A percentile compares a stretch with the other conserved stretches of the same genome.
phyloP scores from a whole-genome alignment of 2,113 vertebrate species.

The Galeopterus variegatus region DNA sequence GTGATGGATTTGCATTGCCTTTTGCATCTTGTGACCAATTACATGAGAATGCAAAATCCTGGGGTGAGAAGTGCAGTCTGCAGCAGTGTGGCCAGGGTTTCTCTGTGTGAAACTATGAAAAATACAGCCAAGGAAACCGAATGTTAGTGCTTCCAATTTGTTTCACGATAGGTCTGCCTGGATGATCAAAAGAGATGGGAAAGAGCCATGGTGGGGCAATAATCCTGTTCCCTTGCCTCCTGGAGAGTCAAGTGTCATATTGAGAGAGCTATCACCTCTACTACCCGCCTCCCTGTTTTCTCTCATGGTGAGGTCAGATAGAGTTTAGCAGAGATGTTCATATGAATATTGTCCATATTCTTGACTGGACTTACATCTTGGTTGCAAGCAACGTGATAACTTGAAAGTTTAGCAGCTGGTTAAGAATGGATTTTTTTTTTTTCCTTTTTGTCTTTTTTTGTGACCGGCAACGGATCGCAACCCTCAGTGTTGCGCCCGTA shows the following conservation, averaged over 20 bases:
- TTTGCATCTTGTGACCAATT: not conserved
- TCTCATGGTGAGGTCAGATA: conserved; percentile 70
- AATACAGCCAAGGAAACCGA: not conserved
- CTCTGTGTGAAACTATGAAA: conserved; percentile 61
- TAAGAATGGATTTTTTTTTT: not conserved
- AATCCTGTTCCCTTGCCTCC: not conserved
- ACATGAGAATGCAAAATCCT: not conserved
- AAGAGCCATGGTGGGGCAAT: not conserved
- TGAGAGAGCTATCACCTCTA: conserved; percentile 40
- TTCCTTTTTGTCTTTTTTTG: too few species aligned
- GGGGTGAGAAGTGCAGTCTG: not conserved
- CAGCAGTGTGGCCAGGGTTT: not conserved
- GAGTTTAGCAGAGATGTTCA: conserved; percentile 73
- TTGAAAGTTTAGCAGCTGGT: conserved; percentile 78
- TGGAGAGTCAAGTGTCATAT: conserved; percentile 36
- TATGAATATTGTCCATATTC: conserved; percentile 50
- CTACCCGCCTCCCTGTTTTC: not conserved
- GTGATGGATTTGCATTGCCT: not conserved
- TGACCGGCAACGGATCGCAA: too few species aligned
- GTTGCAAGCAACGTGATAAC: conserved; percentile 51
- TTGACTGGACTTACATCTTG: conserved; percentile 34
- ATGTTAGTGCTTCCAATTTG: conserved; percentile 28
- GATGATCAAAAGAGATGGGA: conserved; percentile 50
- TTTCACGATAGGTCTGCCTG: not conserved
- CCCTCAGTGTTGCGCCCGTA: too few species aligned